Base-by-base conservation (phyloP, 1,140 invertebrate genomes). In the Brachionus plicatilis region DNA sequence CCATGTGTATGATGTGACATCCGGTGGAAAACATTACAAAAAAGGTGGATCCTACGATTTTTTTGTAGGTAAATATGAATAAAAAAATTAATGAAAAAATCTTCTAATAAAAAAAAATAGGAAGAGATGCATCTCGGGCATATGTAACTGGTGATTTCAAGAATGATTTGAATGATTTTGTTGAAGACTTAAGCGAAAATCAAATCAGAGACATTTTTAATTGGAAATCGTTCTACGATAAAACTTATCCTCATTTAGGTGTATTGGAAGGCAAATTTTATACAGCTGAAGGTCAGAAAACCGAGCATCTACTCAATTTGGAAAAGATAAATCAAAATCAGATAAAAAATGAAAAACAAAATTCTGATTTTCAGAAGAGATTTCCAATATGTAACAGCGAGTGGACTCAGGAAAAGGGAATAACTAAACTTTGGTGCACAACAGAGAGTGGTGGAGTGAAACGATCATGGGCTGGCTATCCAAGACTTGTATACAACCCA, bases 141-240 rank as follows among this genome's bases (percentile, higher is more conserved):
- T 84, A 53, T 84, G 82, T 84, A 6, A 84, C 82, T 7, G 82
- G 82, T 14, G 65, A 84, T 29, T 84, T 84, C 29, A 41, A 84
- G 41, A 70, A 68, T 14, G 82, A 84, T 47, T 33, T 84, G 33
- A 84, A 43, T 43, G 82, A 84, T 20, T 2, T 56, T 41, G 53
- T 75, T 14, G 60, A 68, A 4, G 66, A 70, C 20, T 56, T 84
- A 14, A 17, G 11, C 17, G 24, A 53, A n/a, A n/a, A 43, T 17
- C 60, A 84, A 72, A 27, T 70, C 6, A 37, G 24, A 33, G 66
- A 70, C 33, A 45, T 84, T 17, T 68, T 84, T 24, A 84, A 84
- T 72, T 84, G 82, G 82, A 72, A 70, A 75, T 53, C 43, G 7
- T 84, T 84, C 53, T 84, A 70, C 43, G 82, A 84, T 17, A 75